Evolutionary conservation across 2,113 vertebrate genomes (phyloP).

Genomic region (Carettochelys insculpta): DNA sequence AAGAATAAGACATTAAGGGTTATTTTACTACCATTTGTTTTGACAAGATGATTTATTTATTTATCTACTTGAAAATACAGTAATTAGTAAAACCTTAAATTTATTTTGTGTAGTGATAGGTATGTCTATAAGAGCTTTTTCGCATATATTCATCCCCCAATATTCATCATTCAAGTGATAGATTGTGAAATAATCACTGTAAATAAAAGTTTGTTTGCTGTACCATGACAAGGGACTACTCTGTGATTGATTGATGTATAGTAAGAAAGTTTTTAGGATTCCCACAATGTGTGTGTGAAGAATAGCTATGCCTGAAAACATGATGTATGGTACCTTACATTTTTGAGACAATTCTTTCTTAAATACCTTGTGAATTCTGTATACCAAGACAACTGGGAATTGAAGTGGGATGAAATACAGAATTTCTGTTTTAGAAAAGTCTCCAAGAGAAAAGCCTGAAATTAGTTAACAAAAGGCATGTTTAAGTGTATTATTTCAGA

Average conservation of each 20-base stretch:
- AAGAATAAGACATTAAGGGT: not conserved
- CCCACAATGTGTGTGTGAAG: not conserved
- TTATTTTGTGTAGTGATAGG: not conserved
- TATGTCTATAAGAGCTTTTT: not conserved
- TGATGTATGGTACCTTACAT: not conserved
- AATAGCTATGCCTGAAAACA: not conserved
- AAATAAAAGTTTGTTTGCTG: not conserved
- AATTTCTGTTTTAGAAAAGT: not conserved
- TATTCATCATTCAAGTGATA: not conserved
- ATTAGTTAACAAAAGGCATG: not conserved
- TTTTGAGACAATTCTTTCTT: not conserved
- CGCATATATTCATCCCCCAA: not conserved
- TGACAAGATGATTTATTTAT: not conserved
- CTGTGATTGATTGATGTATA: not conserved
- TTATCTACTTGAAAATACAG: not conserved
- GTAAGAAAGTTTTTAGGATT: not conserved
- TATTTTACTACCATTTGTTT: not conserved
- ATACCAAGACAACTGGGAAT: not conserved
- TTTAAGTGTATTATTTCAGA: not conserved
- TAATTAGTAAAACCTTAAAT: not conserved
- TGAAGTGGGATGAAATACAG: not conserved
- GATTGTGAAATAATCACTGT: not conserved
- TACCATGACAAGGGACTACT: not conserved
- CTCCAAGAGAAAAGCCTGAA: not conserved
- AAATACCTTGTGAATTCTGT: not conserved